Evolutionary conservation across 2,113 vertebrate genomes (phyloP).

Genomic region (Puntigrus tetrazona): DNA sequence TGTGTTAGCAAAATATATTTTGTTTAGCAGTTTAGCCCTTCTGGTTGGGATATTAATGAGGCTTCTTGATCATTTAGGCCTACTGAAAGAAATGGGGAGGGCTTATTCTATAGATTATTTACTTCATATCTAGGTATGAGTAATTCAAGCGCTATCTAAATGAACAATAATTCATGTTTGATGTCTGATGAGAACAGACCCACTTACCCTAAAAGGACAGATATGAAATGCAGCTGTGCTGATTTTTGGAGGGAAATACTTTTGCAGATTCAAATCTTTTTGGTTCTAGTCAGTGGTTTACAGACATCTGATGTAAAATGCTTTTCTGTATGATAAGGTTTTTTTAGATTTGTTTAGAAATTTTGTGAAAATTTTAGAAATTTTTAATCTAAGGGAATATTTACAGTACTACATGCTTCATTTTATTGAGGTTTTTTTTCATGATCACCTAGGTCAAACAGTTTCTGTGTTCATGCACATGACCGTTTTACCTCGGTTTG

Average conservation of each 20-base stretch:
- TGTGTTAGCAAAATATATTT: not conserved
- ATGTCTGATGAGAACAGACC: not conserved
- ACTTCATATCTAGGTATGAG: not conserved
- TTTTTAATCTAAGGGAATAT: not conserved
- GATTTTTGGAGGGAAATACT: slow-evolving; percentile 15
- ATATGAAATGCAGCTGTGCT: not conserved
- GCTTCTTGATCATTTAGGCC: not conserved
- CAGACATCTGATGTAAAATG: not conserved
- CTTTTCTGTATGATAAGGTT: not conserved
- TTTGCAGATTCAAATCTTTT: not conserved
- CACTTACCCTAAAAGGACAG: not conserved
- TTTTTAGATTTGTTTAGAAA: no score
- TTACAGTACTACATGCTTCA: not conserved
- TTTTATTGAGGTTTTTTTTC: not conserved
- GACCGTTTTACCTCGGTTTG: not conserved
- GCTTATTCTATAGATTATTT: not conserved
- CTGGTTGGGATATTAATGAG: not conserved
- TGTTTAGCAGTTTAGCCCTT: not conserved
- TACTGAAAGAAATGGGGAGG: not conserved
- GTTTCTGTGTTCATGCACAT: not conserved
- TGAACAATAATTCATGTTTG: not conserved
- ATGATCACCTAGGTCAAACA: not conserved
- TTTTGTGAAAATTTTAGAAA: no score
- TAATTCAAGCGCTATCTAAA: not conserved
- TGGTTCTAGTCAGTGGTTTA: not conserved